Evolutionary conservation across 2,888 invertebrate species (phyloP).

Genomic region (Plagiodera versicolora): DNA sequence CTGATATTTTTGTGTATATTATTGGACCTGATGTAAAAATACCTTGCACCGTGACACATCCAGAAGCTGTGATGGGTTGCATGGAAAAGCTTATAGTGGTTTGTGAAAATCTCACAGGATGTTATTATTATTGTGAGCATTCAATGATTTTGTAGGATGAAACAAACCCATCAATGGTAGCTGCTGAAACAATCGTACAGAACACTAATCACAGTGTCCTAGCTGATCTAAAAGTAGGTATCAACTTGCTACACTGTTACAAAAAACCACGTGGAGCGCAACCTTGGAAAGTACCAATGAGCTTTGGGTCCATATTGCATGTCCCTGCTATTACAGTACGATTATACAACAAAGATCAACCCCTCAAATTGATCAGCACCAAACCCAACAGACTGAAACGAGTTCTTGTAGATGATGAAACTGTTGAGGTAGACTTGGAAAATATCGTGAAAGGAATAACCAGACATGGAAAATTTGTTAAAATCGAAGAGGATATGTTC

Average conservation of each 20-base stretch:
- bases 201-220: conserved; percentile 27
- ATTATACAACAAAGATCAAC: conserved; percentile 24
- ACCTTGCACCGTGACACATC: conserved; percentile 25
- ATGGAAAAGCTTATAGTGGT: conserved; percentile 28
- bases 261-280: conserved; percentile 29
- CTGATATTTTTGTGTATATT: conserved; percentile 33
- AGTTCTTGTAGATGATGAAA: conserved; percentile 30
- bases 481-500: conserved; percentile 33
- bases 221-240: conserved; percentile 29
- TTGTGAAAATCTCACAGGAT: not conserved
- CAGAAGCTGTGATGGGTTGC: conserved; percentile 22
- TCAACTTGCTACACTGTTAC: conserved; percentile 28
- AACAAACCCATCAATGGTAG: conserved; percentile 17
- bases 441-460: conserved; percentile 29
- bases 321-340: conserved; percentile 28
- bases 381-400: not conserved
- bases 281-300: conserved; percentile 34
- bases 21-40: conserved; percentile 32
- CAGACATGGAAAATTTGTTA: conserved; percentile 32
- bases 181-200: conserved; percentile 27
- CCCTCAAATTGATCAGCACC: conserved; percentile 31
- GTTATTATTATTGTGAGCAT: too few species aligned
- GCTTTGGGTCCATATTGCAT: conserved; percentile 24
- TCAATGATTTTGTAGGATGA: conserved; percentile 19
- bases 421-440: conserved; percentile 19